Evolutionary conservation across 2,797 vertebrate species (phyloP), one percentile per base, ranked within the genome.

Genomic region (Pachyuromys duprasi): DNA sequence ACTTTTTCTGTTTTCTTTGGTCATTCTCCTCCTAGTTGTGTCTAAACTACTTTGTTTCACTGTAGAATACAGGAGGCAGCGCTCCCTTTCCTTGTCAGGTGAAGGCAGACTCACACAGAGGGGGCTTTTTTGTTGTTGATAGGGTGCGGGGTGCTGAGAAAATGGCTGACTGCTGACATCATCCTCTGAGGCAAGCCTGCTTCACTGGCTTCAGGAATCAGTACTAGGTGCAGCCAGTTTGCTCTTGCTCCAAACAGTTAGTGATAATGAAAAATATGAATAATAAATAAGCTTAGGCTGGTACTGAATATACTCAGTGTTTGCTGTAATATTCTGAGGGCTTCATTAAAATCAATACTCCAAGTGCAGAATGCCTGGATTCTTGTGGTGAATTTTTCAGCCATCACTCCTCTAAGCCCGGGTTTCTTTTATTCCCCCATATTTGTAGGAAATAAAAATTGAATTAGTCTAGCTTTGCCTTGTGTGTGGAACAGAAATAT

Each of bases 41-140:
- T 96, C 96, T 97, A 97, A 97, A 95, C 24, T 65, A 97, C 86
- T 97, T 97, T 96, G 89, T 97, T 98, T 97, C 49, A 82, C 78
- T 39, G 75, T n/a, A 94, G 95, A 96, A 93, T 93, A 97, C 97
- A 98, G 94, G 86, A 97, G 97, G 39, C 42, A 72, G 78, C 81
- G 86, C 97, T 98, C 98, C 96, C 70, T 95, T 96, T 96, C 80
- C 95, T 96, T 96, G 97, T 90, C 96, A 97, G 92, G 91, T 97
- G 82, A 96, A 97, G 96, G 92, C 60, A 96, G 96, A 82, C 69
- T 95, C 96, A 97, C 65, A 97, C 18, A 69, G 76, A 97, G 80
- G 97, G 75, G 87, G 97, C 96, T 57, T 94, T 94, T 67, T 36
- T 36, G 17, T 53, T 90, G 90, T 90, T 72, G 81, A 89, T 92